Evolutionary conservation across 2,797 vertebrate species (phyloP), one percentile per base, ranked within the genome.

Genomic region (Streptopelia turtur): DNA sequence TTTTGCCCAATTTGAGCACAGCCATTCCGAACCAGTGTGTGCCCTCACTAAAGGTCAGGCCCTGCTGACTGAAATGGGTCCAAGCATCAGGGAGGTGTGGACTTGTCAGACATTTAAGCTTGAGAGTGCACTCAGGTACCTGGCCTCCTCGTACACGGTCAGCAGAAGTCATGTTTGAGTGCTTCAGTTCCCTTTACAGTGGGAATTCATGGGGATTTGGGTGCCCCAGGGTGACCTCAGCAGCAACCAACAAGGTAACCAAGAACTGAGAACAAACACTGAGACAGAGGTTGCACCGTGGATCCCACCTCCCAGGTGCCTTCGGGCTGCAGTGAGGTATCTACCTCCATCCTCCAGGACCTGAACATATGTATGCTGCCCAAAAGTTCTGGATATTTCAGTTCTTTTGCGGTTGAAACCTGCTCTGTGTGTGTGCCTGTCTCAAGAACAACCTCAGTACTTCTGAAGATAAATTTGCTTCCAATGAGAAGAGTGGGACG

Each of bases 111-210:
- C 9, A 64, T 25, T 59, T 24, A 74, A 59, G 21, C 10, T 5
- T 1, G 11, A 35, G 8, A 24, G 2, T 27, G 16, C 28, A 13
- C 16, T 21, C 24, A 55, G 10, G 13, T 39, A 17, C 8, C 9
- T 5, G 24, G 13, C 9, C 24, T 76, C 13, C 24, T 43, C 5
- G 9, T 10, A 5, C 1, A 2, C 37, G 6, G 2, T 6, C 2
- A 3, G 27, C 15, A 77, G 37, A 60, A 66, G 10, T 31, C 27
- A 13, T 8, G 60, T 56, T 71, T 5, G 6, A 25, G 64, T 68
- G 8, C 18, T 90, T 86, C 28, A 16, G 4, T 59, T 93, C 11
- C 30, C 24, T 68, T 88, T 64, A 43, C 9, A 56, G 23, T 18
- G 25, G 31, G 56, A 80, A 70, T 80, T 11, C 1, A 0, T 27